Evolutionary conservation across 2,113 vertebrate genomes (phyloP).

Genomic region (Salvelinus alpinus): DNA sequence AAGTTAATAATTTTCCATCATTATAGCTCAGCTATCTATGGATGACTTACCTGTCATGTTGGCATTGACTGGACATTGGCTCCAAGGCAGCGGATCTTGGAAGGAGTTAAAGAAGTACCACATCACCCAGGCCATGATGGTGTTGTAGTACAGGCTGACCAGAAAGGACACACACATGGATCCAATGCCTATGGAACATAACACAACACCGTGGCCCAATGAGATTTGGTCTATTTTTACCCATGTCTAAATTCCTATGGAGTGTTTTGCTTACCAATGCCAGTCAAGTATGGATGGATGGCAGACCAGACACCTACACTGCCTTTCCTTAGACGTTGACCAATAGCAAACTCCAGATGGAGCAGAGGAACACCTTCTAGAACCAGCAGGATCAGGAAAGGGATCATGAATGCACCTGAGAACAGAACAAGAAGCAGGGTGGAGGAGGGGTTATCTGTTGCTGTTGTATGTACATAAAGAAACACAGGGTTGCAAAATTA

Average conservation of each 20-base stretch:
- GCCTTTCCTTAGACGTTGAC: conserved; percentile 86
- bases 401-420: conserved; percentile 93
- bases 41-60: conserved; percentile 78
- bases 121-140: conserved; percentile 85
- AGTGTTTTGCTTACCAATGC: conserved; percentile 78
- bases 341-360: conserved; percentile 89
- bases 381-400: conserved; percentile 89
- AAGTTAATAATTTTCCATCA: too few relatives aligned
- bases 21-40: too few relatives aligned
- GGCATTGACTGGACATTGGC: conserved; percentile 75
- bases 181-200: conserved; percentile 76
- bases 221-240: neutral
- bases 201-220: too few relatives aligned
- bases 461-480: too few relatives aligned
- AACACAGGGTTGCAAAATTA: too few relatives aligned
- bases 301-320: conserved; percentile 83
- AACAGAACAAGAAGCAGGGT: conserved; percentile 8
- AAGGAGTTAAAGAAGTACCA: conserved; percentile 74
- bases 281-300: conserved; percentile 82
- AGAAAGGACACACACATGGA: conserved; percentile 87
- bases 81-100: conserved; percentile 84
- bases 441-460: too few relatives aligned
- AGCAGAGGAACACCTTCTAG: conserved; percentile 88
- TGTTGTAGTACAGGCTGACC: conserved; percentile 90
- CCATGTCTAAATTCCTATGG: neutral